These are phyloP conservation scores for Nothocercus julius DNA, from an alignment of 2,113 vertebrate genomes.

Conservation along the genomic window DNA sequence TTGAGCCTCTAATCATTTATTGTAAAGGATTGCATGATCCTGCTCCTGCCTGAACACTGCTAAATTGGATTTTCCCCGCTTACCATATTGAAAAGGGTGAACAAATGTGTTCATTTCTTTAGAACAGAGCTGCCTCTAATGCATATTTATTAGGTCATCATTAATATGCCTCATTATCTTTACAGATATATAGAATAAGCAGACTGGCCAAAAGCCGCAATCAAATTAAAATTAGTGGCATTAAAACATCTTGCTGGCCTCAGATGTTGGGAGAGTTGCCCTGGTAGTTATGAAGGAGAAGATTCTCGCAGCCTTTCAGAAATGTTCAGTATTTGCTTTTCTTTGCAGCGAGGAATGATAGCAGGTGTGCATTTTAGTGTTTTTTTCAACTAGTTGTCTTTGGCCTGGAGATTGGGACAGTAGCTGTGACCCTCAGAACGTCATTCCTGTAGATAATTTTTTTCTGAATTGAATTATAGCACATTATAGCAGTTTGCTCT, in stretches of 20 bases:
- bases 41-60: not conserved
- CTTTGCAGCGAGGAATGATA: not conserved
- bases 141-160: not conserved
- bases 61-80: not conserved
- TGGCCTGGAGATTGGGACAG: not conserved
- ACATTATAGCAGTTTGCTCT: not conserved
- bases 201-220: not conserved
- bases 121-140: not conserved
- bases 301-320: not conserved
- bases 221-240: not conserved
- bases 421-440: not conserved
- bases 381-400: not conserved
- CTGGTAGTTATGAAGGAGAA: not conserved
- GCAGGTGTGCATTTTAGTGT: not conserved
- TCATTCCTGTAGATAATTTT: not conserved
- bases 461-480: not conserved
- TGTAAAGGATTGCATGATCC: not conserved
- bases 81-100: not conserved
- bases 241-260: not conserved
- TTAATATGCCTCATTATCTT: not conserved
- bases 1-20: not conserved
- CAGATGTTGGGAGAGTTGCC: not conserved
- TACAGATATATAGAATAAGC: not conserved
- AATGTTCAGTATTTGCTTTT: not conserved
- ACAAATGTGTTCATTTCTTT: not conserved